Percentiles rank a stretch among this genome's conserved stretches.
Conservation (phyloP, 2,888 invertebrate species). For the Therioaphis trifolii region DNA sequence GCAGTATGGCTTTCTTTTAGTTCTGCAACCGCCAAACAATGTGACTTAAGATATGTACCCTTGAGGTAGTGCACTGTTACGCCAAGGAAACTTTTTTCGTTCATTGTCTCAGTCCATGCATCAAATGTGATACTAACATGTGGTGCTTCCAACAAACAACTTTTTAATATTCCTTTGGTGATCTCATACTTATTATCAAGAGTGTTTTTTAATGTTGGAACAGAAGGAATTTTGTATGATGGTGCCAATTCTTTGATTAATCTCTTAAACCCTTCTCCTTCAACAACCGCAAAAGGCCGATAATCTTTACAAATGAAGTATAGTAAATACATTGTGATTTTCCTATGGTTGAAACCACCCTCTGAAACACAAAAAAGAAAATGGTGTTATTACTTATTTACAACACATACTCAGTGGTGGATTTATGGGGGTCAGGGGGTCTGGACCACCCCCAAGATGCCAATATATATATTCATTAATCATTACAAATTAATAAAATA, state of each 20-base stretch:
- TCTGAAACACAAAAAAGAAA: slow-evolving; percentile 38
- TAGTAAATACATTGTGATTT: slow-evolving; percentile 31
- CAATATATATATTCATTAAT: too few relatives aligned
- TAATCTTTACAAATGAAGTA: slow-evolving; percentile 54
- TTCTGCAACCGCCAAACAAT: slow-evolving; percentile 67
- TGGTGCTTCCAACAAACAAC: slow-evolving; percentile 20
- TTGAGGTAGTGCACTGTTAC: slow-evolving; percentile 67
- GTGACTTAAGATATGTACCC: slow-evolving; percentile 41
- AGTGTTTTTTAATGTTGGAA: slow-evolving; percentile 63
- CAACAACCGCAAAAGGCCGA: slow-evolving; percentile 24
- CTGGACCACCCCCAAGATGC: too few relatives aligned
- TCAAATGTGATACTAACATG: slow-evolving; percentile 62
- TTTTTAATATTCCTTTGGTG: neutral
- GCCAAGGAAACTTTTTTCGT: slow-evolving; percentile 67
- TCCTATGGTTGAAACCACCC: slow-evolving; percentile 30
- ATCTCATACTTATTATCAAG: slow-evolving; percentile 38
- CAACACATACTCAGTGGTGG: too few relatives aligned
- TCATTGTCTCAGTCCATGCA: slow-evolving; percentile 67
- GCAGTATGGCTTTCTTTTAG: slow-evolving; percentile 68
- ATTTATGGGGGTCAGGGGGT: too few relatives aligned
- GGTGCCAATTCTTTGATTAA: slow-evolving; percentile 44
- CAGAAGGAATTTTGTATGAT: slow-evolving; percentile 38
- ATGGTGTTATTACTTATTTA: slow-evolving; percentile 29
- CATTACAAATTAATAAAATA: too few relatives aligned
- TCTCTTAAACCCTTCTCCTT: slow-evolving; percentile 46